Conservation (phyloP, 2,797 vertebrate genomes). For the Adelosebastes latens region DNA sequence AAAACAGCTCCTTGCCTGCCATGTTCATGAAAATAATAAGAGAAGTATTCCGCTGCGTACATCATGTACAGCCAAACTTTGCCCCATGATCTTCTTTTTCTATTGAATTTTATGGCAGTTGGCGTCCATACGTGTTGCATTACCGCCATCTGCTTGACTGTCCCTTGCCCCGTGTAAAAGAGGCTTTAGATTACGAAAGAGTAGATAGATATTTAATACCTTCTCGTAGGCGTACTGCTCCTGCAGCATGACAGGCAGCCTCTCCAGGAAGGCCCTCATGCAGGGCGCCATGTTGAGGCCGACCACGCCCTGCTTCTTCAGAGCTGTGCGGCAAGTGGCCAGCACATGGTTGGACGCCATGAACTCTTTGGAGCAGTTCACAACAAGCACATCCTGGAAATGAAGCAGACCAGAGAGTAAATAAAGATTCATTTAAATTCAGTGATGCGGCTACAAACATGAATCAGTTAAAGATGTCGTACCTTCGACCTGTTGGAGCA, state of each 20-base stretch:
- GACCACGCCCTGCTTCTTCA: conserved; percentile 93
- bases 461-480: background rate
- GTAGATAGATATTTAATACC: conserved; percentile 70
- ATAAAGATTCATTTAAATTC: background rate
- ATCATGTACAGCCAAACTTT: too few species aligned
- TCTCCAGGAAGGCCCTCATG: conserved; percentile 96
- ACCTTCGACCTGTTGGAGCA: conserved; percentile 99
- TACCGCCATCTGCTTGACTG: too few species aligned
- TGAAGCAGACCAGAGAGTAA: background rate
- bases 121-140: too few species aligned
- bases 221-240: conserved; percentile 97
- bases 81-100: too few species aligned
- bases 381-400: conserved; percentile 92
- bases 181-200: background rate
- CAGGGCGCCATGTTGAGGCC: conserved; percentile 96
- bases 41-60: background rate
- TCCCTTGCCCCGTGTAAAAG: background rate
- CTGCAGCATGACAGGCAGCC: conserved; percentile 96
- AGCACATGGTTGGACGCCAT: conserved; percentile 90
- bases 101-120: too few species aligned
- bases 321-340: conserved; percentile 92
- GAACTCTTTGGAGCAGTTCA: conserved; percentile 94
- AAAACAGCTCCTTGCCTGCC: background rate
- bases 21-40: background rate
- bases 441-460: background rate